Evolutionary conservation across 2,113 vertebrate genomes (phyloP).

Genomic region (Centropristis striata): DNA sequence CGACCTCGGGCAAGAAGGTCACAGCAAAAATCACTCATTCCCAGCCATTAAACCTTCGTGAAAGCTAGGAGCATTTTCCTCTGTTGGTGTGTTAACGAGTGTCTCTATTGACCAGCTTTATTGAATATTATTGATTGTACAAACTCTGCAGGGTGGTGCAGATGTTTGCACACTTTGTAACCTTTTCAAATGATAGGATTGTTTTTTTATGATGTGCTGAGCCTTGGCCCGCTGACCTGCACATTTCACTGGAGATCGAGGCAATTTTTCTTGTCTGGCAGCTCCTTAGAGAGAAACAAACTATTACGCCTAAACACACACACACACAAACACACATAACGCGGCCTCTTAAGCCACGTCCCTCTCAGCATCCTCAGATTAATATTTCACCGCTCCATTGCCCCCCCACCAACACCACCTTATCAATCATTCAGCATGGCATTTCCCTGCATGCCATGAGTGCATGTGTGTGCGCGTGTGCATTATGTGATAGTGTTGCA

Average conservation of each 20-base stretch:
- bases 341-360: constrained; percentile 66
- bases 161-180: constrained; percentile 1
- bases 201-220: constrained; percentile 21
- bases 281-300: constrained; percentile 66
- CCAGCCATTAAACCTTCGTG: constrained; percentile 19
- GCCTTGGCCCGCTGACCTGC: constrained; percentile 44
- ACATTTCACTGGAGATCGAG: constrained; percentile 48
- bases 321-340: constrained; percentile 50
- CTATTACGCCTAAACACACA: constrained; percentile 49
- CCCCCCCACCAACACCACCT: constrained; percentile 77
- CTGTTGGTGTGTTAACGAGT: not conserved
- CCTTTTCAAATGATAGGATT: constrained; percentile 26
- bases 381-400: constrained; percentile 83
- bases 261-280: constrained; percentile 63
- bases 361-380: constrained; percentile 82
- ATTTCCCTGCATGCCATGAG: constrained; percentile 74
- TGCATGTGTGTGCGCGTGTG: constrained; percentile 37
- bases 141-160: not conserved
- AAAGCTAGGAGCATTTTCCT: not conserved
- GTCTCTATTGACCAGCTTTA: constrained; percentile 21
- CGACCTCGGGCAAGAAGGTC: constrained; percentile 67
- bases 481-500: constrained; percentile 52
- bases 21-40: constrained; percentile 35
- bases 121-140: constrained; percentile 39
- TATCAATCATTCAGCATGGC: constrained; percentile 86